Evolutionary conservation across 2,888 invertebrate genomes (phyloP).

Genomic region (Tinea semifulvella): DNA sequence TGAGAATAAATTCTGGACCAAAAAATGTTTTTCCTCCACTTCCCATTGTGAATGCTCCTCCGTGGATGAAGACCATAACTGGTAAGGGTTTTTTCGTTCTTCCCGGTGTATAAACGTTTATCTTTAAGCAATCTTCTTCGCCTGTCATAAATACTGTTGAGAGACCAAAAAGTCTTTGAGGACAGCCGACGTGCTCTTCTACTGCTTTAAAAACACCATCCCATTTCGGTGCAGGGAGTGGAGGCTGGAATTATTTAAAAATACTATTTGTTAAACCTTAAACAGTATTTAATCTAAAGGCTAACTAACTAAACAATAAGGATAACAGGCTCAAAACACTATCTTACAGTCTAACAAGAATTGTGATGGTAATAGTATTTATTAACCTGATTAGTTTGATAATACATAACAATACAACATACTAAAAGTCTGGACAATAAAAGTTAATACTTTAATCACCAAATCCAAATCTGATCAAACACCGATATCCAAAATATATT

Average conservation of each 20-base stretch:
- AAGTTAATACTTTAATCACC: too few species aligned
- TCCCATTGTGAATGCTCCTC: constrained; percentile 48
- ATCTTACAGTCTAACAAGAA: too few species aligned
- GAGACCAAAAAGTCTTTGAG: constrained; percentile 32
- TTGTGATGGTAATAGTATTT: too few species aligned
- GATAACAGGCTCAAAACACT: too few species aligned
- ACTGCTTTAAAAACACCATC: constrained; percentile 43
- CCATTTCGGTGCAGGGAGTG: constrained; percentile 48
- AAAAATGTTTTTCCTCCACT: constrained; percentile 47
- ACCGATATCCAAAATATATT: too few species aligned
- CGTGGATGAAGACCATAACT: constrained; percentile 55
- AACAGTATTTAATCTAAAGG: background rate
- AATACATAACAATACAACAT: too few species aligned
- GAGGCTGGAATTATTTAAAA: constrained; percentile 36
- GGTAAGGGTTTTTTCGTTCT: constrained; percentile 30
- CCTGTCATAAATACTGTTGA: constrained; percentile 25
- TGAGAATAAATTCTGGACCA: constrained; percentile 45
- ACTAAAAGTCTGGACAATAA: too few species aligned
- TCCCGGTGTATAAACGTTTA: constrained; percentile 46
- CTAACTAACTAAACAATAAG: constrained; percentile 3
- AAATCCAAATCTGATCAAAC: too few species aligned
- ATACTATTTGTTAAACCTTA: constrained; percentile 8
- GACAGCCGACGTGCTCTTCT: constrained; percentile 40
- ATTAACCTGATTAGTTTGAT: too few species aligned
- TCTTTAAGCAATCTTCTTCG: constrained; percentile 46